phyloP scores from a whole-genome alignment of 2,797 vertebrate genomes.

The Pseudochromis fuscus region DNA sequence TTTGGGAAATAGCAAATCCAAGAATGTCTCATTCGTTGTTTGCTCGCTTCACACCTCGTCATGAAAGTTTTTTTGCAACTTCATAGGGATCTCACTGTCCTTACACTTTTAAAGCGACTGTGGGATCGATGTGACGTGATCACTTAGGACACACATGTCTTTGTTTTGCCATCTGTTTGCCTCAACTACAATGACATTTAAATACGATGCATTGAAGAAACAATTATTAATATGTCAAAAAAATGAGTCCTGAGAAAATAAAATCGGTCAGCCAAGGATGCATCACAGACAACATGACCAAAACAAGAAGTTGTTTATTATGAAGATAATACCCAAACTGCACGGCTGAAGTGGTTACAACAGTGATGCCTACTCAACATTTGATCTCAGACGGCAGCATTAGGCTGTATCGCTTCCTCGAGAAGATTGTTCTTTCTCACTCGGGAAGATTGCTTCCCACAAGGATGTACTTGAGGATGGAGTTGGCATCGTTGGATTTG shows the following conservation, averaged over 20 bases:
- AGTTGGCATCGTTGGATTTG: constrained; percentile 13
- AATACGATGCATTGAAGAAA: background rate
- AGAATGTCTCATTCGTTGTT: constrained; percentile 26
- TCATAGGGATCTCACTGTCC: constrained; percentile 6
- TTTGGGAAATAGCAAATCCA: constrained; percentile 20
- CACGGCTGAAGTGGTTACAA: background rate
- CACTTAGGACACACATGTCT: background rate
- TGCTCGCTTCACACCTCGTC: constrained; percentile 21
- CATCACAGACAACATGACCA: background rate
- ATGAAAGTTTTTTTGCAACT: constrained; percentile 19
- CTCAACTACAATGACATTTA: background rate
- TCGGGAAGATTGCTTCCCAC: constrained; percentile 35
- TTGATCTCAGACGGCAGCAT: background rate
- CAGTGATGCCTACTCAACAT: background rate
- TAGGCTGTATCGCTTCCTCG: background rate
- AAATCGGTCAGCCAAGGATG: background rate
- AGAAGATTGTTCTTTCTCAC: constrained; percentile 21
- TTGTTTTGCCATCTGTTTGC: constrained; percentile 15
- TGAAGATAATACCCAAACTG: constrained; percentile 1
- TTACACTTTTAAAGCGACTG: constrained; percentile 2
- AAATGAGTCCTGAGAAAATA: background rate
- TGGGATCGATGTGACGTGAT: constrained; percentile 10
- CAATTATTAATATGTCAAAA: background rate
- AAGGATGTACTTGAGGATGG: constrained; percentile 24
- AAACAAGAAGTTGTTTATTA: background rate